Conservation (phyloP, 2,113 vertebrate species). For the Gasterosteus nipponicus region DNA sequence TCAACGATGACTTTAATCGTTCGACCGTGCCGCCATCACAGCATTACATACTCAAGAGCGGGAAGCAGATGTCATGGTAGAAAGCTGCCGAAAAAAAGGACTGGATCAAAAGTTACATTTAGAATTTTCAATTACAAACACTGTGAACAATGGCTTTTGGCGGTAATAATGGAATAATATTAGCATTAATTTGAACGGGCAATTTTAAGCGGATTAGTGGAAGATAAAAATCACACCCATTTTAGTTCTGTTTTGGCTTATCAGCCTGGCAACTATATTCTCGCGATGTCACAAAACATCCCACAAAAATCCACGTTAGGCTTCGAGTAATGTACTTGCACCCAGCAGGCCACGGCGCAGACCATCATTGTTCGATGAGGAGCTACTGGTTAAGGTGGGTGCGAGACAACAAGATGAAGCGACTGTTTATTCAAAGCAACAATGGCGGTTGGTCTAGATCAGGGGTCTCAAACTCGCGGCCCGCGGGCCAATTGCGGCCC, state of each 20-base stretch:
- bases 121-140: background rate
- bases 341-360: no score
- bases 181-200: background rate
- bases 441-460: background rate
- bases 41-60: background rate
- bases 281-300: background rate
- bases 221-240: background rate
- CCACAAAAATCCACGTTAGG: background rate
- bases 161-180: background rate
- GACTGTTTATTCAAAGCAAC: background rate
- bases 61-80: no score
- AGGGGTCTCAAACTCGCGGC: no score
- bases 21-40: conserved; percentile 29
- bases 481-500: no score
- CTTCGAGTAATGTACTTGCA: background rate
- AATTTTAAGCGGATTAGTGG: background rate
- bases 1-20: conserved; percentile 18
- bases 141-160: background rate
- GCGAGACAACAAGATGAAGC: background rate
- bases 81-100: no score
- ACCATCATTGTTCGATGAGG: no score
- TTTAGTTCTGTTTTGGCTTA: background rate
- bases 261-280: background rate
- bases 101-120: background rate
- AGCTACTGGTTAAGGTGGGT: background rate